Base-by-base conservation (phyloP, 2,888 invertebrate genomes). In the Andrena minutula region DNA sequence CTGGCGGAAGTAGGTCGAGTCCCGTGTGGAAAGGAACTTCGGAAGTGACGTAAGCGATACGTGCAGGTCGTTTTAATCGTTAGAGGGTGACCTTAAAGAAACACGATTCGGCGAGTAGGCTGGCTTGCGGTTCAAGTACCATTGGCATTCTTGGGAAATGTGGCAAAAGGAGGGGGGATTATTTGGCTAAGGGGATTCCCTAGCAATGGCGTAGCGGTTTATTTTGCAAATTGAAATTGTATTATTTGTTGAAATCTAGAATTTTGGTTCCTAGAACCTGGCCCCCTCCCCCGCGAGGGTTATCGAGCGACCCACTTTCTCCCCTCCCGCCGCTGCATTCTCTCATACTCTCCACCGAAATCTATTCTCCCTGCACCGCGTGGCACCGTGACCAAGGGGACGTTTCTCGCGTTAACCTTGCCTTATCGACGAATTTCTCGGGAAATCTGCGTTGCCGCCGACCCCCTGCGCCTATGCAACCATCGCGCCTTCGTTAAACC, bases 231-330 rank as follows among this genome's bases (percentile, higher is more conserved):
- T 68, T 23, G 2, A 26, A 26, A 60, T 79, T 49, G 30, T 66
- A 61, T 74, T 73, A 79, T 87, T 82, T 82, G 71, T 79, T 75
- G 75, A 82, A 89, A 88, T 85, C 88, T 78, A 75, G 80, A 76
- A 80, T 90, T 89, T 88, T 81, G 49, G 81, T 83, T 88, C 88
- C 69, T 88, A 89, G 87, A 89, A 86, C 76, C 69, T 71, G 74
- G 56, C 61, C 85, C 66, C 76, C 66, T 63, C 71, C 64, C 66
- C 70, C 82, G 87, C 82, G 83, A 87, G 87, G 87, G 87, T 85
- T 91, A 91, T 91, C 88, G 91, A 91, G 90, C 90, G 91, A 91
- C 91, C 91, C 89, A 91, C 88, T 90, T 91, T 91, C 87, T 84
- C 75, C 80, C 85, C 72, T 85, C 79, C 75, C 74, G n/a, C 81